Base-by-base conservation (phyloP, 2,888 invertebrate species). In the Agriopis leucophaearia region DNA sequence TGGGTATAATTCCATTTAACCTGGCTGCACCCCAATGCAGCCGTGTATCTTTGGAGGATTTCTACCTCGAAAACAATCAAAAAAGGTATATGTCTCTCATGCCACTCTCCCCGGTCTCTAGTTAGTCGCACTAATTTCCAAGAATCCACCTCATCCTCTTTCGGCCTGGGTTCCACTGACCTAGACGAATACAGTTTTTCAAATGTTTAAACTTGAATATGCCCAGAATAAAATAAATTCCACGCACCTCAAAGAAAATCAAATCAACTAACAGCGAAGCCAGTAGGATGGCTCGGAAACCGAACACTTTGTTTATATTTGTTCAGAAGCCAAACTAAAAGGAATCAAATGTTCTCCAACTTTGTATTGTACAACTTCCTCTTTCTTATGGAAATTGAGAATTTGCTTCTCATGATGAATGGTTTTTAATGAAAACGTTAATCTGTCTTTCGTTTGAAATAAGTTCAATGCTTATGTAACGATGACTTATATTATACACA, bases 381-480 rank as follows among this genome's bases (percentile, higher is more conserved):
- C 50, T 60, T 69, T 64, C 55, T 69, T 64, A 64, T 64, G 56
- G 60, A 56, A 69, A 64, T 69, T 15, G 63, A 57, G 64, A 64
- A 61, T 60, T 69, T 63, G 48, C 63, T 58, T 48, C 54, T 52
- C 36, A 51, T 64, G 55, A 68, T 38, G 59, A 60, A 64, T 55
- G 15, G 18, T 56, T 66, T 51, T 38, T 13, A 56, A 51, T 61
- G 55, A 44, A 56, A 40, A 66, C 51, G n/a, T 44, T 56, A 38
- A 61, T 57, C 13, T 12, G 45, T 36, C 38, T 60, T 27, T 40
- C 27, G 51, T 51, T 60, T 60, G 18, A 51, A 60, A 60, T 40
- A 40, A 42, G 51, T 51, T 50, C n/a, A 51, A 27, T 50, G 12
- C 27, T 55, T 42, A 55, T 40, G 40, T 55, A 9, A 42, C 40